Conservation (phyloP, 2,797 vertebrate genomes). For the Emydoidea blandingii region DNA sequence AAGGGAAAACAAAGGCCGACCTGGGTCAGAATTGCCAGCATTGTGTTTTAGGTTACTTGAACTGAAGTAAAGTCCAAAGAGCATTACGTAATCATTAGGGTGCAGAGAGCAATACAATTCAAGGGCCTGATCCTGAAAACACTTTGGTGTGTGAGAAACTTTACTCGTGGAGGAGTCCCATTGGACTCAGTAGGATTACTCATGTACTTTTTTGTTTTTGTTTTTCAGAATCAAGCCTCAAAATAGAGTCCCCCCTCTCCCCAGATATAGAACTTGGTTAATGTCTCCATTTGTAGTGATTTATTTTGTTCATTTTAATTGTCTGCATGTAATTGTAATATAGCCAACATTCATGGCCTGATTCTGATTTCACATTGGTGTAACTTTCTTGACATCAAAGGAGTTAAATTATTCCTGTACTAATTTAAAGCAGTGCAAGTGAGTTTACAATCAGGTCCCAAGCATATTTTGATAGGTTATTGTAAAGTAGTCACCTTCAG, state of each 20-base stretch:
- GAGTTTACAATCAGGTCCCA: neutral
- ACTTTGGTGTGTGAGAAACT: neutral
- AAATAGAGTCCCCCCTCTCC: neutral
- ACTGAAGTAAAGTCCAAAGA: constrained; percentile 64
- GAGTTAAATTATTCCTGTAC: neutral
- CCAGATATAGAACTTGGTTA: neutral
- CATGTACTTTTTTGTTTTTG: neutral
- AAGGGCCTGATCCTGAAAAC: neutral
- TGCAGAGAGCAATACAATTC: neutral
- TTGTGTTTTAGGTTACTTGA: constrained; percentile 67
- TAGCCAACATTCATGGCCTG: neutral
- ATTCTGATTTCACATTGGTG: constrained; percentile 11
- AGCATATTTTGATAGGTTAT: neutral
- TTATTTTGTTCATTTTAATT: neutral
- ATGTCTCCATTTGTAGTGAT: neutral
- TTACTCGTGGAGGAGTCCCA: neutral
- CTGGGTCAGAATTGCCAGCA: constrained; percentile 66
- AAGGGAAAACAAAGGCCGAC: constrained; percentile 75
- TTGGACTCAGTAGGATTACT: neutral
- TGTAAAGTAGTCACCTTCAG: neutral
- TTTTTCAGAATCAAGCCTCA: neutral
- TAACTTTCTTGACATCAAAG: constrained; percentile 1
- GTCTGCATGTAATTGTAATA: neutral
- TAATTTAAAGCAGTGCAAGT: neutral
- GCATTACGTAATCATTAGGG: constrained; percentile 41